Percentiles rank a stretch among this genome's conserved stretches.
Evolutionary conservation across 2,113 vertebrate genomes (phyloP).

Genomic region (Alces alces): DNA sequence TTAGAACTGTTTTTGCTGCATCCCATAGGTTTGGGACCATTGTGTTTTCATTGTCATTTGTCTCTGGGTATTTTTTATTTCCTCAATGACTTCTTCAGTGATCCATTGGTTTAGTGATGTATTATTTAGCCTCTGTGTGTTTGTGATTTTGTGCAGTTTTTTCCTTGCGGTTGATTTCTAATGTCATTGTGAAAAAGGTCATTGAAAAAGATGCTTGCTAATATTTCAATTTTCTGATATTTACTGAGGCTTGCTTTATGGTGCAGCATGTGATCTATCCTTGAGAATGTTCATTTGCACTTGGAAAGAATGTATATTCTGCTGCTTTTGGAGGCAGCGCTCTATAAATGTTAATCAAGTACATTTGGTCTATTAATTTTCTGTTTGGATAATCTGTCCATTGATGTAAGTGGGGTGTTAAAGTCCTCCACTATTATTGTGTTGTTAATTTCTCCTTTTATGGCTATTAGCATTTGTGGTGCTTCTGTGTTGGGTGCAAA

Average conservation of each 20-base stretch:
- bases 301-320: not conserved
- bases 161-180: not conserved
- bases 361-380: not conserved
- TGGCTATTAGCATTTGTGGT: not conserved
- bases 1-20: not conserved
- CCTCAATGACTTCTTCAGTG: not conserved
- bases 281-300: not conserved
- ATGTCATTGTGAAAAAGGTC: not conserved
- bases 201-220: not conserved
- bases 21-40: not conserved
- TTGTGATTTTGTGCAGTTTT: not conserved
- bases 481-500: not conserved
- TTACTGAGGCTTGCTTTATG: not conserved
- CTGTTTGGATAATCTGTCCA: not conserved
- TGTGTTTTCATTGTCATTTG: not conserved
- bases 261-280: not conserved
- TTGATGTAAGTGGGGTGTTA: not conserved
- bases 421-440: not conserved
- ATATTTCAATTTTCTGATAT: not conserved
- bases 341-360: not conserved
- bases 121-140: not conserved
- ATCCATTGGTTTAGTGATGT: not conserved
- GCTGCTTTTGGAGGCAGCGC: not conserved
- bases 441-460: not conserved
- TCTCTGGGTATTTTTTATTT: not conserved